Evolutionary conservation across 23 tunicate genomes (phyloP).

Genomic region (Halocynthia roretzi): DNA sequence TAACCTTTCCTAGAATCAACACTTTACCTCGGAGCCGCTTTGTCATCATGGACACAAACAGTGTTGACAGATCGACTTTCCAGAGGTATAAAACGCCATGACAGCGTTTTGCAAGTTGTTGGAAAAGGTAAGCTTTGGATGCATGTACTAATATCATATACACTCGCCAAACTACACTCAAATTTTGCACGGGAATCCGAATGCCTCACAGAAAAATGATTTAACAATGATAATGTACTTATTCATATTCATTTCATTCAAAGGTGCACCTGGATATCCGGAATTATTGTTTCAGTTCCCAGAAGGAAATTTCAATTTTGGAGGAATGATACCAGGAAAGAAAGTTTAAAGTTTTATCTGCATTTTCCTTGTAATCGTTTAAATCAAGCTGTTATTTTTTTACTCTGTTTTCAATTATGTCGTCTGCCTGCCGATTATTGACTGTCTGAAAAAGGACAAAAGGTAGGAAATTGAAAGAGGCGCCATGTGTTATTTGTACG

Average conservation of each 20-base stretch:
- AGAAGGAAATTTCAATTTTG: conserved; percentile 99
- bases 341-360: conserved; percentile 31
- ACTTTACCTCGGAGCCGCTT: conserved; percentile 79
- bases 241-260: neutral
- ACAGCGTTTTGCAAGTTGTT: conserved; percentile 82
- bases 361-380: no score
- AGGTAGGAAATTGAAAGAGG: no score
- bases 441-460: no score
- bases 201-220: no score
- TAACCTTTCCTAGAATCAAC: conserved; percentile 55
- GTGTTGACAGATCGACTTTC: conserved; percentile 86
- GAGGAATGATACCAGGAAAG: conserved; percentile 94
- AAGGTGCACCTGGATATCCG: conserved; percentile 95
- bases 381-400: no score
- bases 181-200: no score
- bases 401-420: no score
- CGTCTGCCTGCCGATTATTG: no score
- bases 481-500: no score
- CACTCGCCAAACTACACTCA: no score
- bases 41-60: conserved; percentile 99
- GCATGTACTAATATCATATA: neutral
- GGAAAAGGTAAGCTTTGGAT: conserved; percentile 68
- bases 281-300: conserved; percentile 97
- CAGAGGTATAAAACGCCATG: conserved; percentile 64
- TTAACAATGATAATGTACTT: neutral